Base-by-base conservation (phyloP, 2,888 invertebrate species). In the Aspidiotus rigidus region DNA sequence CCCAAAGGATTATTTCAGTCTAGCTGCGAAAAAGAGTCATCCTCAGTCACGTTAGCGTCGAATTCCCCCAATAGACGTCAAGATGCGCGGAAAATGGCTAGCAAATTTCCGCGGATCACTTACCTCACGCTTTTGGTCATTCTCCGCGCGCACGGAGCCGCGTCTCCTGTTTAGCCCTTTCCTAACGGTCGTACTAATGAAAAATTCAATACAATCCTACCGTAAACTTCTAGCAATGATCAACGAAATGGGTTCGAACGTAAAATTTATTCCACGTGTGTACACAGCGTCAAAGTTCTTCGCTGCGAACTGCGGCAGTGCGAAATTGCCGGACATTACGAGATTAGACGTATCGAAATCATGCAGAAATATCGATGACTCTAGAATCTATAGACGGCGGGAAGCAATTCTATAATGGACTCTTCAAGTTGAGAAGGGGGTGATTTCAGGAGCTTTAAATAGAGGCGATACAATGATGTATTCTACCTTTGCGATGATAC, bases 1-100 rank as follows among this genome's bases (percentile, higher is more conserved):
- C 67, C 67, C 67, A 44, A 67, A 59, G 60, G 67, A 67, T 67
- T 67, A 67, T 42, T 67, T 59, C 60, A 56, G 67, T 67, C 67
- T 67, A 67, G 41, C 17, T 42, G 11, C n/a, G 49, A 49, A 49
- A 49, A 67, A 67, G 56, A 59, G 59, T 28, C 28, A 67, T 67
- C 56, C 67, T 67, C 67, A 59, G 67, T 67, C 67, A 67, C 67
- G 67, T 67, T 67, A 57, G 53, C 41, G 44, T 57, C 49, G 28
- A 49, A 57, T 44, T 67, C 59, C 67, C 60, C 59, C 17, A 67
- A 57, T 67, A 60, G 49, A 67, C 67, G 60, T 60, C 59, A 67
- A 67, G 60, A 67, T 60, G 67, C 60, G 67, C 60, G 44, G 67
- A 59, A 67, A 67, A 67, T 67, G 60, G 60, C 60, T 67, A 67